phyloP scores from a whole-genome alignment of 2,888 invertebrate species.

The Antitype chi region DNA sequence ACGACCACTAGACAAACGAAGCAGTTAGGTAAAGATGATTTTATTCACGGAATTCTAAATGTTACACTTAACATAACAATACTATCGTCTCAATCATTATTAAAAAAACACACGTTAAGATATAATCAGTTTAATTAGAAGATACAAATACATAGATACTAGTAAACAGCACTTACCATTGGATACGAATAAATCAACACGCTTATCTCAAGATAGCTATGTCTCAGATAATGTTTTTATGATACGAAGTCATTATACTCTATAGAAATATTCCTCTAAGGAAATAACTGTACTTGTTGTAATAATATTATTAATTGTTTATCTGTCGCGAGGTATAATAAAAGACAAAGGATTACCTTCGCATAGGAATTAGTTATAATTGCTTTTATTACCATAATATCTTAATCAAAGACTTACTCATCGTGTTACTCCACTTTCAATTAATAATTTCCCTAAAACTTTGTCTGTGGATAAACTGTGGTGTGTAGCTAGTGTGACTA shows the following conservation, averaged over 20 bases:
- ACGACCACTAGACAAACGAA: neutral
- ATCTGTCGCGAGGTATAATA: constrained; percentile 3
- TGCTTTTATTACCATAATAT: constrained; percentile 19
- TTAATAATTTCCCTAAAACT: constrained; percentile 23
- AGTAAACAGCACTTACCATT: constrained; percentile 34
- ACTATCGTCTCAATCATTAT: neutral
- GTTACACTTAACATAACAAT: neutral
- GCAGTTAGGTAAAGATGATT: neutral
- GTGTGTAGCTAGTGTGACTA: neutral
- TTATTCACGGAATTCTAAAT: neutral
- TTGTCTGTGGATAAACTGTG: neutral
- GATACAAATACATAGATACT: constrained; percentile 30
- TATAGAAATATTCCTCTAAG: constrained; percentile 19
- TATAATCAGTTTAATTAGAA: constrained; percentile 36
- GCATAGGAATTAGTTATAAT: constrained; percentile 30
- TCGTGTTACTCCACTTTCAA: constrained; percentile 16
- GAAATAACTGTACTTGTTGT: constrained; percentile 2
- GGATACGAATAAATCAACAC: constrained; percentile 46
- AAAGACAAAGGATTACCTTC: constrained; percentile 35
- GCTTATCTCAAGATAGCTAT: constrained; percentile 49
- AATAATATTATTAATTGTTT: constrained; percentile 29
- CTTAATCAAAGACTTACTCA: constrained; percentile 7
- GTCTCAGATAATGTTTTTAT: constrained; percentile 40
- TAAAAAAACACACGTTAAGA: constrained; percentile 14
- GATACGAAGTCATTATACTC: constrained; percentile 24